Evolutionary conservation across 2,888 invertebrate species (phyloP), one percentile per base, ranked within the genome.

Genomic region (Saturnia japonica): DNA sequence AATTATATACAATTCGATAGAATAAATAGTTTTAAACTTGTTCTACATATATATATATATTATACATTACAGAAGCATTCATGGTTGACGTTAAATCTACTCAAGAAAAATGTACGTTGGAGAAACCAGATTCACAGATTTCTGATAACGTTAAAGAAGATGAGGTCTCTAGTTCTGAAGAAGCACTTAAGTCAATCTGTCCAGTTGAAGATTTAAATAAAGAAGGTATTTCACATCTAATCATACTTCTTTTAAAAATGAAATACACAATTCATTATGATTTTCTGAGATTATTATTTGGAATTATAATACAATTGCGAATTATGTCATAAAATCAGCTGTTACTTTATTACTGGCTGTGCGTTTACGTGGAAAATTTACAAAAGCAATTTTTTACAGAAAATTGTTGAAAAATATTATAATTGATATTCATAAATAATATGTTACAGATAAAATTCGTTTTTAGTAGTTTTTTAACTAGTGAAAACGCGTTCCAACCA

Each of bases 131-230:
- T 70, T 85, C 91, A 0, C 89, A 93, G 40, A 85, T 91, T 14
- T 71, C 83, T 1, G 89, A 89, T 19, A 90, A 83, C 79, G 81
- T 89, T 40, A 96, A 96, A 82, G 97, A 97, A 77, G 96, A 97
- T 79, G 97, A 97, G 88, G 96, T 97, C 0, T 95, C 96, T 34
- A 97, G 97, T 85, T 96, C 96, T 0, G 96, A 96, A 83, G 96
- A 96, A 86, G 95, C 96, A 25, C 88, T 80, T 72, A 91, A 85
- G 76, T 76, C 77, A 11, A 85, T 85, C 28, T 73, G 69, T 22
- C 70, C 73, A n/a, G 72, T 70, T 16, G 78, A 82, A 62, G 79
- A 82, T 25, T 71, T 69, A 57, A 71, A 71, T 42, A 79, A 74
- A 74, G 78, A 79, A 76, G 82, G 85, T 85, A 78, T 47, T 57